Evolutionary conservation across 2,888 invertebrate species (phyloP), one percentile per base, ranked within the genome.

Genomic region (Phyllotreta striolata): DNA sequence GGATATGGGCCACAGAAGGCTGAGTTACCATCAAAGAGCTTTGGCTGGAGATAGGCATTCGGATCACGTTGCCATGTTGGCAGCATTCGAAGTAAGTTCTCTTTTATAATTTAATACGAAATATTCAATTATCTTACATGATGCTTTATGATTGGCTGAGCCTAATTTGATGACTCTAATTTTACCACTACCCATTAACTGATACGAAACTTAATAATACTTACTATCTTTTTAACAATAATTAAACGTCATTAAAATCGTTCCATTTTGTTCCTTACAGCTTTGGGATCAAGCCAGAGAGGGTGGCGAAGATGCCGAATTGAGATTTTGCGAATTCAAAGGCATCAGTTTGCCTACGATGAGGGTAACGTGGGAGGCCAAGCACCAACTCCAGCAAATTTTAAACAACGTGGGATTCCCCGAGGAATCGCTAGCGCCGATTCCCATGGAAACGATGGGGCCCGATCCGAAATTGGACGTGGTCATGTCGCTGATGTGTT

Each of bases 51-150:
- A 89, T 58, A 85, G 95, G 51, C 92, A 89, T 75, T 96, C 96
- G 3, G 99, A 99, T 81, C 98, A 98, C 78, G 90, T 98, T 10
- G 97, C 98, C 3, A 91, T 97, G 89, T 84, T 98, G 24, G 93
- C 94, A 72, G 97, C 94, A 6, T 95, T 93, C 77, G 93, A 96
- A 83, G 87, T 87, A 73, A 68, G 66, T 66, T 24, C 46, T 56
- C 6, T 6, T n/a, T 38, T 38, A 7, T 38, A 37, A 54, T 10
- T 3, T 54, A 12, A 8, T 3, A 47, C 13, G 12, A 24, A 51
- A 51, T 24, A 24, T 24, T 24, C 4, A 24, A 24, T 24, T 1
- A 4, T 34, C 52, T 6, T 44, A 38, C 38, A 51, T 9, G 12
- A 12, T 47, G 47, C 47, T 47, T 47, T 14, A 12, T 13, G 6